A percentile compares a stretch with the other conserved stretches of the same genome.
Evolutionary conservation across 2,113 vertebrate genomes (phyloP).

Genomic region (Lepus europaeus): DNA sequence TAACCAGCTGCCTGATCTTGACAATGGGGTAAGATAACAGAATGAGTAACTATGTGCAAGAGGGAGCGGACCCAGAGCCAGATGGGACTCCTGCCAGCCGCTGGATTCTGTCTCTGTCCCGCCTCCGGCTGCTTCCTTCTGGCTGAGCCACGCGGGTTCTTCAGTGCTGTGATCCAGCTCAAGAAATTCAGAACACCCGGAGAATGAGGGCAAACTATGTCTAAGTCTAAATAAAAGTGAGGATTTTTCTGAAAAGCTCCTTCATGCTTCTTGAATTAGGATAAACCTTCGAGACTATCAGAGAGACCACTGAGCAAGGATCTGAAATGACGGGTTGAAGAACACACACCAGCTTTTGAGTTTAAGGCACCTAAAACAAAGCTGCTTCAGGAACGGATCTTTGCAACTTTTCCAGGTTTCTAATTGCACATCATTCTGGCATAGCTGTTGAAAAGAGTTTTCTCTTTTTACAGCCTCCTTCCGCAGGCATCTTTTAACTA

Average conservation of each 20-base stretch:
- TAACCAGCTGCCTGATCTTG: slow-evolving; percentile 82
- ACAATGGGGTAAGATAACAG: slow-evolving; percentile 84
- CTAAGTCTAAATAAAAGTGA: background rate
- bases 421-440: slow-evolving; percentile 52
- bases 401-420: slow-evolving; percentile 44
- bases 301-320: background rate
- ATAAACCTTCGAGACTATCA: background rate
- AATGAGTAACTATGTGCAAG: slow-evolving; percentile 75
- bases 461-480: slow-evolving; percentile 66
- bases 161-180: slow-evolving; percentile 79
- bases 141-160: slow-evolving; percentile 86
- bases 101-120: slow-evolving; percentile 91
- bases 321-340: background rate
- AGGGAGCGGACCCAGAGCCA: slow-evolving; percentile 85
- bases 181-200: background rate
- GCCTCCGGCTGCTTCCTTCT: slow-evolving; percentile 86
- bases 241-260: background rate
- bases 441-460: slow-evolving; percentile 57
- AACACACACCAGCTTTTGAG: background rate
- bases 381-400: slow-evolving; percentile 20
- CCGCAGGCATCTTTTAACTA: slow-evolving; percentile 61
- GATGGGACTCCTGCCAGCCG: slow-evolving; percentile 87
- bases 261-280: slow-evolving; percentile 24
- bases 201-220: background rate
- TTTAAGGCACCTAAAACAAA: background rate